phyloP scores from a whole-genome alignment of 2,888 invertebrate species.

The Rotaria magnacalcarata region DNA sequence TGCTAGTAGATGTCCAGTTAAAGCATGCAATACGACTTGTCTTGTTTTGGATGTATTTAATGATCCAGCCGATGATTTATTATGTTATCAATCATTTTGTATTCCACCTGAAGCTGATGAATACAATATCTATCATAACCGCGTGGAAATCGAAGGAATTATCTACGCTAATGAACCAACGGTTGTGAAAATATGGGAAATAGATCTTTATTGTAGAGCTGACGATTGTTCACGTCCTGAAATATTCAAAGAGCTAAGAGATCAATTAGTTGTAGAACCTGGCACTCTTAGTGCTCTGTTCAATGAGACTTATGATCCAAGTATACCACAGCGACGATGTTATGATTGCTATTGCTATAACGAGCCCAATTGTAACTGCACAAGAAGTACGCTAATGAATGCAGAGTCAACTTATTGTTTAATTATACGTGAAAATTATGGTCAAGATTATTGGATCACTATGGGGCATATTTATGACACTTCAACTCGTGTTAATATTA shows the following conservation, averaged over 20 bases:
- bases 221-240: neutral
- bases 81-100: conserved; percentile 32
- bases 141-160: neutral
- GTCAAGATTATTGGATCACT: neutral
- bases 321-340: neutral
- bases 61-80: neutral
- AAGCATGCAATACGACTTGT: neutral
- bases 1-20: neutral
- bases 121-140: neutral
- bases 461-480: neutral
- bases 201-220: neutral
- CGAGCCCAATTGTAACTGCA: neutral
- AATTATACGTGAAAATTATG: neutral
- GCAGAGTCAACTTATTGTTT: neutral
- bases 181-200: neutral
- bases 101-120: neutral
- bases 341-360: neutral
- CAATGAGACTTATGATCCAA: neutral
- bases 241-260: neutral
- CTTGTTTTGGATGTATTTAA: neutral
- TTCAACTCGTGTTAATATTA: neutral
- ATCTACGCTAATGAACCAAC: neutral
- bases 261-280: neutral
- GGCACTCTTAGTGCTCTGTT: neutral
- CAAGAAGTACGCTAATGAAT: neutral